phyloP scores from a whole-genome alignment of 1,140 invertebrate species.

The Trinorchestia longiramus region DNA sequence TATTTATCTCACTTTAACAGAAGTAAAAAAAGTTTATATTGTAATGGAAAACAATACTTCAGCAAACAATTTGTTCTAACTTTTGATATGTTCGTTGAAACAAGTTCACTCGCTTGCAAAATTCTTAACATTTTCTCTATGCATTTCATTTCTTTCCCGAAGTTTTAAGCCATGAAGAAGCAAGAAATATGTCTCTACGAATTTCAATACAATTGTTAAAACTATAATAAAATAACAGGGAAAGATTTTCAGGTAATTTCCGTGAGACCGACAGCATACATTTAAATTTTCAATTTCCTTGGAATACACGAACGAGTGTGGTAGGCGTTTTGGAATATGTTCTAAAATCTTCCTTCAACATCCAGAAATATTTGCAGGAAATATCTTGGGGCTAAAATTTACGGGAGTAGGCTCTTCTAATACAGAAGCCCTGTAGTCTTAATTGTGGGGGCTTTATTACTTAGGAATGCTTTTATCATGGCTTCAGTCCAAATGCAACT shows the following conservation, averaged over 20 bases:
- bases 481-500: not conserved
- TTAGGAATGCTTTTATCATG: constrained; percentile 18
- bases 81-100: not conserved
- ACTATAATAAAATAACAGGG: not conserved
- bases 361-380: not conserved
- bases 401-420: not conserved
- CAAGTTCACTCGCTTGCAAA: not conserved
- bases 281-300: not conserved
- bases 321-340: not conserved
- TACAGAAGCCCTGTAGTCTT: not conserved
- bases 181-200: not conserved
- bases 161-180: not conserved
- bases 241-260: not conserved
- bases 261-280: not conserved
- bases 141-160: not conserved
- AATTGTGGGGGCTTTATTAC: constrained; percentile 4
- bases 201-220: not conserved
- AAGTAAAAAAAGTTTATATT: too few species aligned
- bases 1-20: not conserved
- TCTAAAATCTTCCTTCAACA: not conserved
- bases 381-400: not conserved
- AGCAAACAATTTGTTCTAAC: not conserved
- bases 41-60: not conserved
- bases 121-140: not conserved
- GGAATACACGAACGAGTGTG: not conserved